Base-by-base conservation (phyloP, 2,113 vertebrate genomes). In the Strigops habroptila region DNA sequence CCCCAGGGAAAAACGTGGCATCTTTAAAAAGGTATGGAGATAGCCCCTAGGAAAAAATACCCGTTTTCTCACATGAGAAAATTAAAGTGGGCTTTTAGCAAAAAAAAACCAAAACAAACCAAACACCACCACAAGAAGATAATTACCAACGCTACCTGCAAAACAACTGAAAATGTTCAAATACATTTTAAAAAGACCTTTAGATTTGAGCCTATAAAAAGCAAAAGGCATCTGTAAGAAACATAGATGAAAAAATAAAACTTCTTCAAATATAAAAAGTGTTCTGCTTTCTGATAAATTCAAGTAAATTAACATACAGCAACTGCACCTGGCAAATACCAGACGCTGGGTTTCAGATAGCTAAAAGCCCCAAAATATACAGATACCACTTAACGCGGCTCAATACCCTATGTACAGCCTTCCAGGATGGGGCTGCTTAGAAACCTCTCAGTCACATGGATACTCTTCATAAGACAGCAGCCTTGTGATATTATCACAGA, bases 291-390 rank as follows among this genome's bases (percentile, higher is more conserved):
- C 75, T 44, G 49, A 55, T 70, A 97, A 97, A 63, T 98, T 98
- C 98, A 98, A 98, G 97, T 97, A 98, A 97, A 95, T 93, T 77
- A 97, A 96, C 69, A 91, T 90, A 91, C 62, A 97, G 84, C 63
- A 83, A 82, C 51, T 80, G 96, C 78, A 94, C 53, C 95, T 46
- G 71, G 44, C 81, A 91, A 90, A 48, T 28, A 94, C 78, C 91
- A 95, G 94, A 94, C 63, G 81, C 92, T 82, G 4, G 53, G 82
- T 74, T 91, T 96, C 93, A 96, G 82, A 84, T 81, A 95, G 78
- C 91, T 79, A 92, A 96, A 97, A 97, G 93, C 95, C 95, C 65
- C 98, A 97, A 98, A 98, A 99, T 99, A 99, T 99, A 99, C 98
- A 99, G 67, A 99, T 96, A 98, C 93, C 97, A 96, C 97, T 92